Evolutionary conservation across 30 jellyfish, hydroid and myxozoan genomes (phyloP), one percentile per base, ranked within the genome.

Genomic region (Aurelia sp.): DNA sequence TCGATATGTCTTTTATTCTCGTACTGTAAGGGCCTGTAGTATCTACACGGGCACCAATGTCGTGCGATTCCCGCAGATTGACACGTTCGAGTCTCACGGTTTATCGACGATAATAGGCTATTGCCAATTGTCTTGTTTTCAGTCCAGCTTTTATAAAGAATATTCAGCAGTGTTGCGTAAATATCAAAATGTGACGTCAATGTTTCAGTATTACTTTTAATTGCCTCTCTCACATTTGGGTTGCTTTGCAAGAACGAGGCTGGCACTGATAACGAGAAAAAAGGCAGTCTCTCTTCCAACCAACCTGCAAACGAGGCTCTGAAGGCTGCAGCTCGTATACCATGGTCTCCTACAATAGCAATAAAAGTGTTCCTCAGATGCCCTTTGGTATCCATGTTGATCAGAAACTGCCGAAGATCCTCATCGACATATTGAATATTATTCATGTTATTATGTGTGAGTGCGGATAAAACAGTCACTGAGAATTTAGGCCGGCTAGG

Each of bases 41-140:
- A 33, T 9, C 38, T 20, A 79, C 97, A 90, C 27, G 97, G 97
- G 70, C 98, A 91, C 98, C 98, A 91, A 59, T 85, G 98, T 1
- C 40, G 18, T 10, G 68, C 88, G n/a, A 91, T 84, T 2, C 98
- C 98, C 6, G 96, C 98, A 24, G 80, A 35, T 44, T 21, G 44
- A 64, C 98, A 91, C 1, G 98, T 77, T 27, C 98, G 90, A 5
- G 53, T 67, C 64, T 31, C 65, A 41, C 71, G 60, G 27, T 61
- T 63, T n/a, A 90, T 74, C 52, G n/a, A 21, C 69, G 74, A 20
- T 52, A 90, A 53, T 27, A 90, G 72, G 83, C 94, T 90, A 50
- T 70, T 40, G 2, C 97, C 97, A 10, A 58, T 58, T 8, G 84
- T 50, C 8, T 63, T 63, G 15, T 51, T 5, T 22, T 58, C 44